Evolutionary conservation across 2,888 invertebrate genomes (phyloP).

Genomic region (Rhamnusium bicolor): DNA sequence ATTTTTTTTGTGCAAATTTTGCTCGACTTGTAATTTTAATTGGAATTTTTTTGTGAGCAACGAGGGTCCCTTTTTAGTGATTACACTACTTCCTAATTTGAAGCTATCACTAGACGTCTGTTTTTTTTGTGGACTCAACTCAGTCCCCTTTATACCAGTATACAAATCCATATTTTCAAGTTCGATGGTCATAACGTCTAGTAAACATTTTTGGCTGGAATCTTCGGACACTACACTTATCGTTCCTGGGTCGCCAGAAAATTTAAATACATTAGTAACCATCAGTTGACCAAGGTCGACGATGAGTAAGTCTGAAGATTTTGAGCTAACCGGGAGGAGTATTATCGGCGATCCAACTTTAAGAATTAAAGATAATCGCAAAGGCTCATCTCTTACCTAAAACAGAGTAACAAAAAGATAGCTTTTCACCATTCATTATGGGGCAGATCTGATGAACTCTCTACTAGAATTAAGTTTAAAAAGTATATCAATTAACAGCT

Average conservation of each 20-base stretch:
- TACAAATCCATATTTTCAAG: slow-evolving; percentile 86
- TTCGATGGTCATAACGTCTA: slow-evolving; percentile 84
- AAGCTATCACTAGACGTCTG: slow-evolving; percentile 53
- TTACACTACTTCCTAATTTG: slow-evolving; percentile 72
- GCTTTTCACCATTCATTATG: too few relatives aligned
- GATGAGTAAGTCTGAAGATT: slow-evolving; percentile 83
- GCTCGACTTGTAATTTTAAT: slow-evolving; percentile 85
- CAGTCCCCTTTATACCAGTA: slow-evolving; percentile 73
- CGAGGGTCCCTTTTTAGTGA: slow-evolving; percentile 77
- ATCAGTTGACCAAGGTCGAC: slow-evolving; percentile 86
- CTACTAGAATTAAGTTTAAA: too few relatives aligned
- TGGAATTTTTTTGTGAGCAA: slow-evolving; percentile 88
- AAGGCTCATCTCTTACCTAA: slow-evolving; percentile 66
- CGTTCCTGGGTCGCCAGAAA: slow-evolving; percentile 74
- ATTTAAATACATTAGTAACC: slow-evolving; percentile 83
- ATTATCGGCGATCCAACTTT: slow-evolving; percentile 87
- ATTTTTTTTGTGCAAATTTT: slow-evolving; percentile 81
- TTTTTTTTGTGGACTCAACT: slow-evolving; percentile 53
- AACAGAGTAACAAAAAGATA: too few relatives aligned
- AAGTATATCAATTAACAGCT: too few relatives aligned
- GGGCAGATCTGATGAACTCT: too few relatives aligned
- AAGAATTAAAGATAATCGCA: slow-evolving; percentile 76
- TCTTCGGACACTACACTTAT: slow-evolving; percentile 70
- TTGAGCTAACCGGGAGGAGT: slow-evolving; percentile 88
- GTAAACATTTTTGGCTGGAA: slow-evolving; percentile 73